phyloP scores from a whole-genome alignment of 2,113 vertebrate species.

The Casuarius casuarius region DNA sequence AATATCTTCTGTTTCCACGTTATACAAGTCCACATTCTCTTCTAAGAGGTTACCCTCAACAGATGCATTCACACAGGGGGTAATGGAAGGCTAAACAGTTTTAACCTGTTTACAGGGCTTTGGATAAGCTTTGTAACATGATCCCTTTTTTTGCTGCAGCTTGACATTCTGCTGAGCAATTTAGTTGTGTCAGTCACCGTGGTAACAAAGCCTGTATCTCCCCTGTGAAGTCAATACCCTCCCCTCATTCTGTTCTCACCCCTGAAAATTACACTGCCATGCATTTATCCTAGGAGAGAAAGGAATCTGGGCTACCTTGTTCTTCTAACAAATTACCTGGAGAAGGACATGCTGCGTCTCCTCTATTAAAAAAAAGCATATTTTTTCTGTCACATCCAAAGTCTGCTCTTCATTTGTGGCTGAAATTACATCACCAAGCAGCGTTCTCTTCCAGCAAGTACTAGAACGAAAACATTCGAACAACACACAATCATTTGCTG shows the following conservation, averaged over 20 bases:
- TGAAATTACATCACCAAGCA: constrained; percentile 85
- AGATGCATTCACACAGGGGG: not conserved
- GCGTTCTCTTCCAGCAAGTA: constrained; percentile 83
- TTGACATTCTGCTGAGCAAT: not conserved
- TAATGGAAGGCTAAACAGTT: not conserved
- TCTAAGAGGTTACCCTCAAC: not conserved
- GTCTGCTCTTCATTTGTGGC: constrained; percentile 78
- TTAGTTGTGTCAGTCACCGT: not conserved
- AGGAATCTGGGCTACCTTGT: not conserved
- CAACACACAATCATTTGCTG: not conserved
- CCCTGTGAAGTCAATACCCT: not conserved
- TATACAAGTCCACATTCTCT: not conserved
- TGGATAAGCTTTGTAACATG: not conserved
- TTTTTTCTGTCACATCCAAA: constrained; percentile 67
- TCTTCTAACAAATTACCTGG: constrained; percentile 74
- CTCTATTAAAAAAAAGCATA: constrained; percentile 80
- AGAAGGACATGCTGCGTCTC: constrained; percentile 76
- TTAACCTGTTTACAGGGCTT: not conserved
- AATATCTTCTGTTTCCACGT: not conserved
- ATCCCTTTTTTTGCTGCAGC: not conserved
- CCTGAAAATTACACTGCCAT: not conserved
- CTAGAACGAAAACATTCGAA: constrained; percentile 72
- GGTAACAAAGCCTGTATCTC: not conserved
- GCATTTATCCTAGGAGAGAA: not conserved
- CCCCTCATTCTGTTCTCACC: not conserved